Base-by-base conservation (phyloP, 2,113 vertebrate species). In the Amblyopsis rosae region DNA sequence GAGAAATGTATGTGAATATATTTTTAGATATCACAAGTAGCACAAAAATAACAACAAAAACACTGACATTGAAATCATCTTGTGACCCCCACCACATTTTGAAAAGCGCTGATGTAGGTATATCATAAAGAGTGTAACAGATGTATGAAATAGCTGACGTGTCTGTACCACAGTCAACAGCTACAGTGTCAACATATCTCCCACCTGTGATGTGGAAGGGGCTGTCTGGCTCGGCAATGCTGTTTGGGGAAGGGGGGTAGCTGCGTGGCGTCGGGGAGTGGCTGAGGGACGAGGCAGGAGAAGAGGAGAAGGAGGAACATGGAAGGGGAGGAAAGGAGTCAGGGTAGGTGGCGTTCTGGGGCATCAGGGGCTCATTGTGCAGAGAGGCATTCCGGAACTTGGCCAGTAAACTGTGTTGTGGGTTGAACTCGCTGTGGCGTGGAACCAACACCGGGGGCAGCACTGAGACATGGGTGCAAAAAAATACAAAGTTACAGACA, bases 351-450 rank as follows among this genome's bases (percentile, higher is more conserved):
- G 96, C 96, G 4, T 99, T 99, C 88, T 97, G 96, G 0, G 97
- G 97, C 96, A 99, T 97, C 76, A 97, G 93, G 0, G 96, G 96
- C 85, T 98, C 96, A 0, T 90, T 96, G 92, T 96, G 94, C 35
- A 98, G 92, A 12, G 96, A 97, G 62, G 96, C 87, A 9, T 95
- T 96, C 65, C 95, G 92, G 87, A 98, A 98, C 87, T 96, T 96
- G 69, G 96, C 97, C 15, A 98, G 92, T 6, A 99, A 91, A 82
- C 97, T 98, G 91, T 98, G 96, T 76, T 98, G 96, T n/a, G 97
- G 95, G 90, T 98, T 97, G 74, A 97, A 98, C 83, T 98, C 97
- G 0, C 96, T 98, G 91, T 99, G 96, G 50, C 96, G 94, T n/a
- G 96, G 97, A 61, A 99, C 97, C 0, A 98, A 91, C 32, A 98